Percentiles rank a stretch among this genome's conserved stretches.
Conservation (phyloP, 1,140 invertebrate genomes). For the Gryllus bimaculatus region DNA sequence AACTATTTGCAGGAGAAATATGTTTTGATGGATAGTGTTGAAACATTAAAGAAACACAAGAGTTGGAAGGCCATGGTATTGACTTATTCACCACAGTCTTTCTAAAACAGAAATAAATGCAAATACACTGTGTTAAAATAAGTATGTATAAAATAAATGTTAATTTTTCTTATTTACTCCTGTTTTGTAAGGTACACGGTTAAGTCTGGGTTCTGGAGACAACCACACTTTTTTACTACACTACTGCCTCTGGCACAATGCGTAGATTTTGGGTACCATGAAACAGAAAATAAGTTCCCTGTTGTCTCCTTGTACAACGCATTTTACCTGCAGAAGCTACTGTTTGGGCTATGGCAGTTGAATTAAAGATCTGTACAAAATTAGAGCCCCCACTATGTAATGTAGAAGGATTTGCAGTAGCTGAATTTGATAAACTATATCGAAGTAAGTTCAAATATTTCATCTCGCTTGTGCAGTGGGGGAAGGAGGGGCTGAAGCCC, state of each 20-base stretch:
- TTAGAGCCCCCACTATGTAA: constrained; percentile 64
- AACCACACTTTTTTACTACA: constrained; percentile 74
- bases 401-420: constrained; percentile 80
- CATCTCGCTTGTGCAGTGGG: neutral
- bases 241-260: constrained; percentile 86
- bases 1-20: constrained; percentile 43
- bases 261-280: constrained; percentile 69
- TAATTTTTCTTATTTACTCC: too few relatives aligned
- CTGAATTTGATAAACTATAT: constrained; percentile 79
- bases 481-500: too few relatives aligned
- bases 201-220: constrained; percentile 71
- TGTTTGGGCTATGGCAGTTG: constrained; percentile 66
- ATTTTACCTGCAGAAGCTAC: constrained; percentile 49
- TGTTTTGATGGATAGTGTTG: constrained; percentile 29
- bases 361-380: constrained; percentile 88
- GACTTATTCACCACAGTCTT: too few relatives aligned
- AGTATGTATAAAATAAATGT: too few relatives aligned
- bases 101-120: too few relatives aligned
- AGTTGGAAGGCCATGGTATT: constrained; percentile 27
- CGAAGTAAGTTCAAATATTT: constrained; percentile 45
- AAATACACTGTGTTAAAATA: too few relatives aligned
- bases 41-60: constrained; percentile 30
- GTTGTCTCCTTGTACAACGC: constrained; percentile 28
- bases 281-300: constrained; percentile 38
- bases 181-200: constrained; percentile 43